A percentile compares a stretch with the other conserved stretches of the same genome.
These are phyloP conservation scores for Sphaeridia pumilis DNA, from an alignment of 2,888 invertebrate species.

Conservation along the genomic window DNA sequence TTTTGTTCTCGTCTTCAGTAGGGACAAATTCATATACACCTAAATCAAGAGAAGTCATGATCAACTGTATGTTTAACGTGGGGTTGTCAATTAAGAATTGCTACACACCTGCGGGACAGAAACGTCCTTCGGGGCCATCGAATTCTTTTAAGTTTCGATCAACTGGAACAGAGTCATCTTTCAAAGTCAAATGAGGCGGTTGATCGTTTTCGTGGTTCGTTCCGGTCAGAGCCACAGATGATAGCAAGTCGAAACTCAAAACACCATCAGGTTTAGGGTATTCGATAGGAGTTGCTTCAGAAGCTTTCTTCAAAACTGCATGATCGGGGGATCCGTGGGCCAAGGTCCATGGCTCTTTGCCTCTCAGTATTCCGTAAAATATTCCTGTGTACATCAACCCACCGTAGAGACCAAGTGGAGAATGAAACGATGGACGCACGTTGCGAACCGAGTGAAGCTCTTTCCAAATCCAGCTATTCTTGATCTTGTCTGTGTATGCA, in stretches of 20 bases:
- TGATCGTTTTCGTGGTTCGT: conserved; percentile 98
- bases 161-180: conserved; percentile 79
- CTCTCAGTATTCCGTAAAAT: conserved; percentile 64
- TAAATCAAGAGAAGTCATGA: no score
- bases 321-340: conserved; percentile 77
- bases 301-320: conserved; percentile 67
- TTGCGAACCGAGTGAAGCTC: conserved; percentile 77
- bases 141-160: conserved; percentile 68
- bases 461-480: conserved; percentile 57
- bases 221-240: conserved; percentile 92
- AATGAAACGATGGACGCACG: conserved; percentile 89
- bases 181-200: conserved; percentile 87
- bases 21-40: conserved; percentile 97
- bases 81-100: no score
- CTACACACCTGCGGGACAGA: conserved; percentile 84
- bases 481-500: conserved; percentile 54
- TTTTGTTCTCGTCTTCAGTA: conserved; percentile 68
- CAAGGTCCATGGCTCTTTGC: conserved; percentile 94
- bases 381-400: conserved; percentile 84
- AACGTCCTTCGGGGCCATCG: conserved; percentile 91
- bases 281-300: conserved; percentile 69
- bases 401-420: conserved; percentile 73
- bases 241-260: conserved; percentile 87
- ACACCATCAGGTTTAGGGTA: conserved; percentile 97
- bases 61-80: no score